A percentile compares a stretch with the other conserved stretches of the same genome.
Conservation (phyloP, 2,113 vertebrate genomes). For the Phaethon lepturus region DNA sequence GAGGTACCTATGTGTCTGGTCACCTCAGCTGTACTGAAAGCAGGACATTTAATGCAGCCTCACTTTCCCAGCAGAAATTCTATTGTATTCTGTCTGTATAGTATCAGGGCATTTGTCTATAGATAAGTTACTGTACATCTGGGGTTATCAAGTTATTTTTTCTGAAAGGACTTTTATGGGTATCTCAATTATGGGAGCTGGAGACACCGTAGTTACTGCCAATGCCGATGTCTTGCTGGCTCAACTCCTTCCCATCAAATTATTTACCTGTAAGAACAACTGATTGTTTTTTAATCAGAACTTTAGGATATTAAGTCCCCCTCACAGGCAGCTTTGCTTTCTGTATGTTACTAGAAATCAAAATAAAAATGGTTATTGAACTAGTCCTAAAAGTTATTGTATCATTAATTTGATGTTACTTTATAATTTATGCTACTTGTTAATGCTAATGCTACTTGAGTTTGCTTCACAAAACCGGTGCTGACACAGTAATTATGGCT, state of each 20-base stretch:
- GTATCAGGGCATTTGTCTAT: not conserved
- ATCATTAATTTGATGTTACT: not conserved
- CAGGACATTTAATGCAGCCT: not conserved
- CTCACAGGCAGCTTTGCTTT: not conserved
- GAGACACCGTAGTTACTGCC: not conserved
- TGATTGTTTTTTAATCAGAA: not conserved
- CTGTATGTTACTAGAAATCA: not conserved
- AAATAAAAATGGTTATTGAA: not conserved
- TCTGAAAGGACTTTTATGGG: not conserved
- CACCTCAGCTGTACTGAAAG: not conserved
- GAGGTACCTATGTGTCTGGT: not conserved
- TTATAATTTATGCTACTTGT: not conserved
- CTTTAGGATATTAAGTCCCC: not conserved
- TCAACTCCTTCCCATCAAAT: not conserved
- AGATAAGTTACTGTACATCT: not conserved
- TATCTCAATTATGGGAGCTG: not conserved
- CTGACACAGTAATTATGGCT: not conserved
- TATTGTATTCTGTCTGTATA: not conserved
- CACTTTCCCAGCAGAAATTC: not conserved
- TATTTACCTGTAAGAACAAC: not conserved
- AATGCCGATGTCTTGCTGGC: not conserved
- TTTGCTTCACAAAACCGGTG: not conserved
- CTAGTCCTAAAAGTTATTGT: not conserved
- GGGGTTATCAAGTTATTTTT: not conserved
- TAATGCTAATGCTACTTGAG: not conserved